Base-by-base conservation (phyloP, 2,113 vertebrate genomes). In the Balaenoptera acutorostrata region DNA sequence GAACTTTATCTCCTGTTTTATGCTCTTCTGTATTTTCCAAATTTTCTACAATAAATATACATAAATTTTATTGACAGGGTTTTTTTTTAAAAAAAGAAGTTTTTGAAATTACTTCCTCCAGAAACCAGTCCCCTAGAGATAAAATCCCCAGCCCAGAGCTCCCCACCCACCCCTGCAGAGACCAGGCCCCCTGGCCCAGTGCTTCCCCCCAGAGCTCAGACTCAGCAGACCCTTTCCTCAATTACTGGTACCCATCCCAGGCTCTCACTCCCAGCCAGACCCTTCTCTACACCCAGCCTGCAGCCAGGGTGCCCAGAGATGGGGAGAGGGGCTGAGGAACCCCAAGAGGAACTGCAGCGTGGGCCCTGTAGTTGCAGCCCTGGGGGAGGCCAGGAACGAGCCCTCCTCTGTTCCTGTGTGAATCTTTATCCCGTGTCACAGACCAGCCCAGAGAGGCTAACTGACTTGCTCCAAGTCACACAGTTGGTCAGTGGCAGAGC, bases 1-100 rank as follows among this genome's bases (percentile, higher is more conserved):
- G 11, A 83, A 57, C 4, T 91, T 69, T 63, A 90, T 33, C 82
- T 95, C 31, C 49, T 59, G 95, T 77, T 96, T 23, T 44, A 21
- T 21, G 27, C 20, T 74, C 86, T 94, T 93, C 72, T 78, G 17
- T 77, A 80, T 95, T 90, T 93, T 95, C 71, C 36, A 91, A 61
- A 29, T 85, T 94, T 84, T 89, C 57, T 74, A 59, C 7, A 88
- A 61, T 77, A 81, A 88, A 77, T 39, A 44, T 17, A 33, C 2
- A 81, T 64, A 75, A 75, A 39, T 69, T 94, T 68, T 77, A 87
- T 36, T 41, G 77, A 83, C 13, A 44, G 17, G 2, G n/a, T 78
- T 78, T 66, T n/a, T 64, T 33, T 33, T 31, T 63, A 17, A 13
- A 84, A 64, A 81, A 87, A 39, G 68, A 4, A 33, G 20, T 44